Base-by-base conservation (phyloP, 2,113 vertebrate genomes). In the Forbesichthys papilliferus region DNA sequence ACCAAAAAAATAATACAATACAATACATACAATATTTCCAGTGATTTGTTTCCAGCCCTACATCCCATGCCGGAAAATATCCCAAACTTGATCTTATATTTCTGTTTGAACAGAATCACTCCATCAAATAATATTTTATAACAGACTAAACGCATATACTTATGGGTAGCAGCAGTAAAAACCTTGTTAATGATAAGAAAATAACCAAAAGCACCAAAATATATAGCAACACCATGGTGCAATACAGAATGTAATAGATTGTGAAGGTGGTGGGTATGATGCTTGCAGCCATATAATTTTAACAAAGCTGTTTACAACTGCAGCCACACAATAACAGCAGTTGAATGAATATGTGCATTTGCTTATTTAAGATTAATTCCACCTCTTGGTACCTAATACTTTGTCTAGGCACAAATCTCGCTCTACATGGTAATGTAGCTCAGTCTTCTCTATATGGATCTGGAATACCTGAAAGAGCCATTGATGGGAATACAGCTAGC, bases 401-500 rank as follows among this genome's bases (percentile, higher is more conserved):
- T 55, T 18, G 9, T 55, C 14, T 16, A 55, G 53, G 4, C 9
- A 6, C 5, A 55, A 71, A 79, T 49, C n/a, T n/a, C n/a, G n/a
- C 72, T 18, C 10, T 7, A 59, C 2, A 1, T 48, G 66, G 55
- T 55, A 46, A 1, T 6, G 83, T 46, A 12, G 9, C 0, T 53
- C 82, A 87, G n/a, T 85, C 85, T 13, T 79, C 80, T 3, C 1
- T 48, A 20, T 63, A 34, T 12, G 3, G 0, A 7, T 0, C 5
- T 1, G 57, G 3, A 0, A 0, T 4, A 6, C 34, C 82, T 13
- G 3, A 49, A 48, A 57, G 36, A 8, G 80, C 78, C 55, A 77
- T 75, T 61, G 78, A 85, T 67, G 72, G 77, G 5, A 82, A 77
- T 18, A 56, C 12, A 58, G 71, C 57, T 3, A 20, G 33, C 16